Conservation (phyloP, 2,888 invertebrate species). For the Sisyra terminalis region DNA sequence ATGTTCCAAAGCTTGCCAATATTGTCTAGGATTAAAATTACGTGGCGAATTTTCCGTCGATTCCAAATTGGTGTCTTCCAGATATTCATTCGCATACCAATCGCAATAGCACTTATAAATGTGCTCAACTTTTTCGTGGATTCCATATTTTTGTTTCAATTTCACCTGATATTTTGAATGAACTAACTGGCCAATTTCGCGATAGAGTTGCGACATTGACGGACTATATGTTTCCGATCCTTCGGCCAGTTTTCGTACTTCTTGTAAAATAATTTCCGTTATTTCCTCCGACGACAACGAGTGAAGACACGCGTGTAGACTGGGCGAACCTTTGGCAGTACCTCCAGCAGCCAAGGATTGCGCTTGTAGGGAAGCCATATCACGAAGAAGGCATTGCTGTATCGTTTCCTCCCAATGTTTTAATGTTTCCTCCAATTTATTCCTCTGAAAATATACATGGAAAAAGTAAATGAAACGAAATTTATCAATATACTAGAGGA, state of each 20-base stretch:
- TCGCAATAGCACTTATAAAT: slow-evolving; percentile 41
- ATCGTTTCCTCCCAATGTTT: slow-evolving; percentile 48
- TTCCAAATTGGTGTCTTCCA: neutral
- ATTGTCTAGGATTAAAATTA: slow-evolving; percentile 42
- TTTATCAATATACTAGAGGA: neutral
- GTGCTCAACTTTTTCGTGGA: slow-evolving; percentile 41
- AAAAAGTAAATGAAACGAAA: neutral
- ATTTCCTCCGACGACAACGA: slow-evolving; percentile 26
- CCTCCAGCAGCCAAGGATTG: slow-evolving; percentile 25
- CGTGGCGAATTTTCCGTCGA: neutral
- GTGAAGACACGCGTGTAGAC: slow-evolving; percentile 14
- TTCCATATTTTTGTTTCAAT: slow-evolving; percentile 45
- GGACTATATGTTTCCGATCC: slow-evolving; percentile 71
- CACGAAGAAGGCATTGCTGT: slow-evolving; percentile 45
- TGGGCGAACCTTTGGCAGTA: slow-evolving; percentile 2
- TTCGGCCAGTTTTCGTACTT: slow-evolving; percentile 51
- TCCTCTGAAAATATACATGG: slow-evolving; percentile 38
- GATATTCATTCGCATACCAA: slow-evolving; percentile 36
- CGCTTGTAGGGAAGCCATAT: slow-evolving; percentile 45
- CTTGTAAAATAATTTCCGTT: slow-evolving; percentile 46
- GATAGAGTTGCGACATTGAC: slow-evolving; percentile 42
- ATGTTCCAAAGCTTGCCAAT: slow-evolving; percentile 52
- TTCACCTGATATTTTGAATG: slow-evolving; percentile 48
- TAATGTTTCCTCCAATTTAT: slow-evolving; percentile 42
- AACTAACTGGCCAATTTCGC: slow-evolving; percentile 50